A percentile compares a stretch with the other conserved stretches of the same genome.
These are phyloP conservation scores for Drosophila mayri DNA, from an alignment of 1,140 invertebrate genomes.

Conservation along the genomic window DNA sequence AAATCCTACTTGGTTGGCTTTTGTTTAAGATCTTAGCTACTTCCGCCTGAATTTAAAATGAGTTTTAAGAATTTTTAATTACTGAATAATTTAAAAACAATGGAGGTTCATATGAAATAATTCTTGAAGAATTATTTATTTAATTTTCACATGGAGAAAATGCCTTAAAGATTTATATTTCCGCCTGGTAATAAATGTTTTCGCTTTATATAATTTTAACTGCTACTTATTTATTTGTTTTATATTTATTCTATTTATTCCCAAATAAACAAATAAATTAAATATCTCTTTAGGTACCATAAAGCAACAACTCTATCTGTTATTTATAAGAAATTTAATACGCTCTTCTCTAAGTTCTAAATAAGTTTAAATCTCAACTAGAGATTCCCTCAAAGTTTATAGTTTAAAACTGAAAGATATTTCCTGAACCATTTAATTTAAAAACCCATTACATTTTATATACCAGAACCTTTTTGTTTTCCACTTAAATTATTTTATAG, in stretches of 20 bases:
- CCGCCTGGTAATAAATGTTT: not conserved
- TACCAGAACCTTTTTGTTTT: not conserved
- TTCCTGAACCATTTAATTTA: not conserved
- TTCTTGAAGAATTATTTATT: not conserved
- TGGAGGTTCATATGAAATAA: not conserved
- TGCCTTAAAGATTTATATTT: not conserved
- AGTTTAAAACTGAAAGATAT: not conserved
- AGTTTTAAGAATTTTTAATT: not conserved
- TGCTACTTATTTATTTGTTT: no score
- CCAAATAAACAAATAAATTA: not conserved
- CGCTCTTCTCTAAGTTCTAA: not conserved
- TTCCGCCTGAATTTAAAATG: not conserved
- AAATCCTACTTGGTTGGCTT: not conserved
- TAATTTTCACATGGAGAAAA: not conserved
- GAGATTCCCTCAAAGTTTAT: not conserved
- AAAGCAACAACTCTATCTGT: no score
- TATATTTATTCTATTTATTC: no score
- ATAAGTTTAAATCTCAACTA: not conserved
- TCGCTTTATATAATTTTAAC: no score
- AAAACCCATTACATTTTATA: not conserved
- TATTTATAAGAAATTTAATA: not conserved
- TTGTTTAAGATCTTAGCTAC: not conserved
- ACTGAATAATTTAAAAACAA: no score
- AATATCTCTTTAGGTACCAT: not conserved
- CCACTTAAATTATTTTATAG: not conserved